Conservation (phyloP, 2,888 invertebrate genomes). For the Boloria selene region DNA sequence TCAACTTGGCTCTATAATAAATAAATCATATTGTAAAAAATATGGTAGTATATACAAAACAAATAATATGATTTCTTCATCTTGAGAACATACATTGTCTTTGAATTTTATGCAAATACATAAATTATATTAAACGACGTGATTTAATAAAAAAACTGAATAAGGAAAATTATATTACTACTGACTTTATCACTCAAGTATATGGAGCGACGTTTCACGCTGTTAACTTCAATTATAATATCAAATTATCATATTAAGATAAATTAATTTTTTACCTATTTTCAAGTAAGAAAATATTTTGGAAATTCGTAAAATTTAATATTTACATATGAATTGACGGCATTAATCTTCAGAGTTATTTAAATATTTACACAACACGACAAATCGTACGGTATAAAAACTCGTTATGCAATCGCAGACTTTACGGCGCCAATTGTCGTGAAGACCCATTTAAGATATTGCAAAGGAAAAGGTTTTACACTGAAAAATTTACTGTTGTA, state of each 20-base stretch:
- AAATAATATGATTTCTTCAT: slow-evolving; percentile 2
- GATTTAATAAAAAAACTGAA: slow-evolving; percentile 10
- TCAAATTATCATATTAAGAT: slow-evolving; percentile 16
- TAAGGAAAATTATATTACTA: slow-evolving; percentile 14
- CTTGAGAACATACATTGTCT: slow-evolving; percentile 10
- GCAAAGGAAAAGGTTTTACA: slow-evolving; percentile 39
- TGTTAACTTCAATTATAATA: slow-evolving; percentile 5
- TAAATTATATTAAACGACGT: slow-evolving; percentile 17
- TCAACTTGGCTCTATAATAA: too few relatives aligned
- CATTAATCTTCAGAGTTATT: not conserved
- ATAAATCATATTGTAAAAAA: too few relatives aligned
- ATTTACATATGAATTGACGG: too few relatives aligned
- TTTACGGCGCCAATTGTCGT: slow-evolving; percentile 50
- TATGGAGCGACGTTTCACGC: slow-evolving; percentile 22
- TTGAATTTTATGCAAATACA: slow-evolving; percentile 14
- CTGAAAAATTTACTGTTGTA: slow-evolving; percentile 37
- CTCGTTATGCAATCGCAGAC: slow-evolving; percentile 49
- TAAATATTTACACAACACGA: slow-evolving; percentile 21
- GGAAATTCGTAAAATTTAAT: too few relatives aligned
- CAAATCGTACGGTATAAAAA: slow-evolving; percentile 42
- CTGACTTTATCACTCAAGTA: slow-evolving; percentile 27
- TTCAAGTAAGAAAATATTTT: too few relatives aligned
- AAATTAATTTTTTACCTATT: slow-evolving; percentile 1
- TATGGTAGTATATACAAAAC: not conserved
- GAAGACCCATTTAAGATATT: slow-evolving; percentile 39